Evolutionary conservation across 1,140 invertebrate genomes (phyloP).

Genomic region (Homarus americanus): DNA sequence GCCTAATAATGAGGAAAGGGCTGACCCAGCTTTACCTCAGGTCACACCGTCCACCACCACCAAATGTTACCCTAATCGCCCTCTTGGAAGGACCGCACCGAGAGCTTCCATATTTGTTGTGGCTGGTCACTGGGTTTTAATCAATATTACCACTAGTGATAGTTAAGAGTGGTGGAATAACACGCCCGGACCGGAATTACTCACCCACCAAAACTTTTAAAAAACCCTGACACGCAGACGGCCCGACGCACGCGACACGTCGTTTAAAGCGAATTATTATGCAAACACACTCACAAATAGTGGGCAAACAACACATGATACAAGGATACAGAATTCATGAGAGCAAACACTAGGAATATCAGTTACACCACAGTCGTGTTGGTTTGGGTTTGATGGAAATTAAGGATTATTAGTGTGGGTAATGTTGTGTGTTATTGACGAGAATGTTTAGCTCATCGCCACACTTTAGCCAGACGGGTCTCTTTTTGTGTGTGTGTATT

Average conservation of each 20-base stretch:
- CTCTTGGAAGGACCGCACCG: not conserved
- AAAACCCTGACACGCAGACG: not conserved
- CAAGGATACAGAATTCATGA: not conserved
- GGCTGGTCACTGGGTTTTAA: not conserved
- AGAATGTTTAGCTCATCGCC: too few species aligned
- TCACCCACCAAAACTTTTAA: constrained; percentile 14
- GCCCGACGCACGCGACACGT: not conserved
- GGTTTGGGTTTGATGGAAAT: too few species aligned
- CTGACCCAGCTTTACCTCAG: constrained; percentile 34
- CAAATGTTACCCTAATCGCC: constrained; percentile 19
- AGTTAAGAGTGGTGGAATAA: not conserved
- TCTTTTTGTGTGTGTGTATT: too few species aligned
- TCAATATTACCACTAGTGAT: not conserved
- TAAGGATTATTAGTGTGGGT: too few species aligned
- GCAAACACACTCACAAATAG: not conserved
- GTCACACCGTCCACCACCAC: constrained; percentile 15
- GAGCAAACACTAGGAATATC: not conserved
- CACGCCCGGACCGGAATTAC: not conserved
- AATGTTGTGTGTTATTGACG: too few species aligned
- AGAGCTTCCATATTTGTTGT: not conserved
- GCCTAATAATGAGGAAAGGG: not conserved
- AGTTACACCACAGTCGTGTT: too few species aligned
- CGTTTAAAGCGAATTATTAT: constrained; percentile 27
- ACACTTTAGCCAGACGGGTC: too few species aligned
- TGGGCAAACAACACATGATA: not conserved